Evolutionary conservation across 2,888 invertebrate species (phyloP), one percentile per base, ranked within the genome.

Genomic region (Fragum whitleyi): DNA sequence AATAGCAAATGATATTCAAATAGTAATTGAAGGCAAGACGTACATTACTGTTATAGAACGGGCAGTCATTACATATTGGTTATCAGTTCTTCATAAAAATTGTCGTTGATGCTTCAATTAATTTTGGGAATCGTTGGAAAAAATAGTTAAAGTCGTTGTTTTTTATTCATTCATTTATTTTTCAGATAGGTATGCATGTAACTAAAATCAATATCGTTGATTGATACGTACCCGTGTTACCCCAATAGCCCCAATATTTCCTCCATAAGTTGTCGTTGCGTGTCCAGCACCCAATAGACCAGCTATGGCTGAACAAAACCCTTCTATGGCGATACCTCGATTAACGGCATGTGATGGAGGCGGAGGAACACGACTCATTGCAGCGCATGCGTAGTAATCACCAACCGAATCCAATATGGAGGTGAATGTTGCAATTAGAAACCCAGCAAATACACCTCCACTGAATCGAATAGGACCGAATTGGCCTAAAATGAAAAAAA

Each of bases 211-310:
- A n/a, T n/a, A n/a, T n/a, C n/a, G n/a, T n/a, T n/a, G n/a, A n/a
- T n/a, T n/a, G n/a, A n/a, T n/a, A 62, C 51, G 6, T 72, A 96
- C 97, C 95, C 96, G 96, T 2, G 97, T 97, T 0, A 97, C 96
- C 62, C 97, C 97, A 86, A 98, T 97, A 0, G 97, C 97, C 0
- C 97, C 97, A 47, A 98, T 97, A 93, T 98, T 98, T 92, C 97
- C 97, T 28, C 97, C 97, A 90, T 97, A 97, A 1, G 97, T 97
- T 89, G 97, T 97, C 71, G 97, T 97, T 0, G 97, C 97, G 90
- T 97, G 97, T 0, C 97, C 97, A 53, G 96, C 96, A 19, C 97
- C 97, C 96, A 97, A 96, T 7, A 97, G 95, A 0, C 97, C 97
- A 0, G 97, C 97, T 57, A 97, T 94, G 74, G 97, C 95, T 0